Percentiles rank a stretch among this genome's conserved stretches.
phyloP scores from a whole-genome alignment of 2,888 invertebrate genomes.

The Tiphia femorata region DNA sequence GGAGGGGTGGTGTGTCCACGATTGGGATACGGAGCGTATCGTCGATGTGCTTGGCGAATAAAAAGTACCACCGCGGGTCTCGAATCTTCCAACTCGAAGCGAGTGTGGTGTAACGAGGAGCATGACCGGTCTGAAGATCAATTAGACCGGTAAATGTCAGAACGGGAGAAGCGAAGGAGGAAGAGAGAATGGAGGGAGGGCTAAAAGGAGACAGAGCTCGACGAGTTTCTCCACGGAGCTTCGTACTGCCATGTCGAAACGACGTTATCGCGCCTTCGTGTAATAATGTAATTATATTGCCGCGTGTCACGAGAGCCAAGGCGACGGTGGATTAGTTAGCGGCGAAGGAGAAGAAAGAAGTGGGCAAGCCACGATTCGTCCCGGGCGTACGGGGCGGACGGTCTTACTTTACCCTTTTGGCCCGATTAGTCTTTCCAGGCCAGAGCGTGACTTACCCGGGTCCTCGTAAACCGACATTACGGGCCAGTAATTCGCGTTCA shows the following conservation, averaged over 20 bases:
- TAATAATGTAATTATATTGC: constrained; percentile 60
- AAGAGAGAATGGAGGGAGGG: not conserved
- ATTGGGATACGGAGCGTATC: no score
- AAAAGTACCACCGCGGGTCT: no score
- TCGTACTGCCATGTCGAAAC: constrained; percentile 28
- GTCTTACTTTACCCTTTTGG: constrained; percentile 24
- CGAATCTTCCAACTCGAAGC: no score
- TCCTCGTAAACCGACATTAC: constrained; percentile 12
- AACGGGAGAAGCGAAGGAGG: constrained; percentile 14
- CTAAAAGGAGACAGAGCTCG: constrained; percentile 21
- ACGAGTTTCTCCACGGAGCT: constrained; percentile 18
- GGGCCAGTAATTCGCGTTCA: constrained; percentile 14
- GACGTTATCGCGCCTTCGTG: constrained; percentile 51
- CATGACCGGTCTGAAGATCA: no score
- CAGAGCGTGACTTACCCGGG: constrained; percentile 39
- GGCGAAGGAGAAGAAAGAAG: constrained; percentile 19
- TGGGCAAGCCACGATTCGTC: constrained; percentile 28
- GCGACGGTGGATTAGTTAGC: constrained; percentile 10
- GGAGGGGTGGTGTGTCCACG: no score
- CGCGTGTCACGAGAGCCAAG: constrained; percentile 38
- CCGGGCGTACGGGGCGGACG: constrained; percentile 19
- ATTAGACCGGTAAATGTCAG: no score
- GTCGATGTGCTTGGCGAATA: no score
- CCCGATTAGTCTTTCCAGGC: constrained; percentile 33
- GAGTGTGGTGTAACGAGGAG: no score